Evolutionary conservation across 1,140 invertebrate genomes (phyloP).

Genomic region (Drosophila pachea): DNA sequence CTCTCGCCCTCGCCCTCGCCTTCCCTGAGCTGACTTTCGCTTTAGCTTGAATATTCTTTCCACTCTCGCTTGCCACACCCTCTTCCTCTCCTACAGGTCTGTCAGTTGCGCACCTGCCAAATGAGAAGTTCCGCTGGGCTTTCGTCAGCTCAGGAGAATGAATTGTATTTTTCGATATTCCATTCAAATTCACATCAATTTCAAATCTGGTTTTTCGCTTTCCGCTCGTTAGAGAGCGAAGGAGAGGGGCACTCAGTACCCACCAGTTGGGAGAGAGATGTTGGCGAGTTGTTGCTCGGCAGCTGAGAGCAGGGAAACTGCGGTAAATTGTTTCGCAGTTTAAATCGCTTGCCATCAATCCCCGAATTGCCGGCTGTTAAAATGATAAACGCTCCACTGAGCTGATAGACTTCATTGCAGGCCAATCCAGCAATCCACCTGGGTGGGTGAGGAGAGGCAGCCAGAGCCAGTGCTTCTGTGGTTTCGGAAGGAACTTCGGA

Average conservation of each 20-base stretch:
- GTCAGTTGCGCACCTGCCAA: slow-evolving; percentile 24
- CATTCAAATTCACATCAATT: slow-evolving; percentile 55
- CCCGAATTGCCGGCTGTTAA: slow-evolving; percentile 48
- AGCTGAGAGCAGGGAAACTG: neutral
- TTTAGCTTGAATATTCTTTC: slow-evolving; percentile 56
- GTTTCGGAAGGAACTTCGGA: slow-evolving; percentile 5
- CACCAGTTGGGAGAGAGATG: slow-evolving; percentile 13
- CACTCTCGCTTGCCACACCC: neutral
- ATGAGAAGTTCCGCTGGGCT: neutral
- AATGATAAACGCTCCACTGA: slow-evolving; percentile 42
- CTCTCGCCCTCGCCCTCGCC: neutral
- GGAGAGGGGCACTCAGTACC: neutral
- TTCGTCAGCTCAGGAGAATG: slow-evolving; percentile 18
- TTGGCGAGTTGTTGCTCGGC: slow-evolving; percentile 17
- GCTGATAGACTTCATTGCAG: slow-evolving; percentile 21
- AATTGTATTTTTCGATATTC: slow-evolving; percentile 38
- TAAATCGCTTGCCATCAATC: slow-evolving; percentile 49
- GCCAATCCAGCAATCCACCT: slow-evolving; percentile 19
- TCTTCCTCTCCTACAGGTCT: neutral
- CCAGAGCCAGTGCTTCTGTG: slow-evolving; percentile 16
- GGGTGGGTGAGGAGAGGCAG: neutral
- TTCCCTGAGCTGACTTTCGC: slow-evolving; percentile 1
- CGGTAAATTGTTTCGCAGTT: slow-evolving; percentile 38
- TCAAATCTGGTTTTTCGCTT: slow-evolving; percentile 42
- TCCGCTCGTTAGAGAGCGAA: neutral